Conservation (phyloP, 2,797 vertebrate genomes). For the Poecile montanus region DNA sequence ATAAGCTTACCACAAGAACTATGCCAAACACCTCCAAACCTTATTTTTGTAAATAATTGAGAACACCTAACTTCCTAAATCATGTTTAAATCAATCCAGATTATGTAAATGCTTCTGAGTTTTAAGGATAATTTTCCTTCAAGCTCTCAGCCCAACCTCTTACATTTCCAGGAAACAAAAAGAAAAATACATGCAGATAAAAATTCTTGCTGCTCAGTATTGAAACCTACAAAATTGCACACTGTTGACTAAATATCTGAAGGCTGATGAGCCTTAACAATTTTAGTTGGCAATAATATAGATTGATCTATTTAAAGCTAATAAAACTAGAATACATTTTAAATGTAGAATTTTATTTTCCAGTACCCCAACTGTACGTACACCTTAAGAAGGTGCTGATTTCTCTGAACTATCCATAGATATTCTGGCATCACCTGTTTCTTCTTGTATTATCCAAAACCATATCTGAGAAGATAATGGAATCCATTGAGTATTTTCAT, state of each 20-base stretch:
- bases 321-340: background rate
- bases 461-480: background rate
- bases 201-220: background rate
- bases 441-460: background rate
- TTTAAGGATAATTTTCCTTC: background rate
- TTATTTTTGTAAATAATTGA: background rate
- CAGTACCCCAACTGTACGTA: background rate
- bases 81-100: background rate
- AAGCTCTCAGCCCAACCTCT: background rate
- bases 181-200: accelerated
- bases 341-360: background rate
- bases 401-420: background rate
- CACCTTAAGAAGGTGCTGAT: background rate
- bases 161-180: background rate
- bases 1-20: background rate
- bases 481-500: background rate
- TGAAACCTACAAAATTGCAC: background rate
- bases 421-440: background rate
- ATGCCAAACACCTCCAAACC: background rate
- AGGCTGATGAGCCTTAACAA: background rate
- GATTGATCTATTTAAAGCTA: background rate
- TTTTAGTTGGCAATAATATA: background rate
- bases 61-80: background rate
- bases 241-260: background rate
- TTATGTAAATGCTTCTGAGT: background rate